These are phyloP conservation scores for Stylophora pistillata DNA, from an alignment of 64 coral and sea anemone genomes.

Conservation along the genomic window DNA sequence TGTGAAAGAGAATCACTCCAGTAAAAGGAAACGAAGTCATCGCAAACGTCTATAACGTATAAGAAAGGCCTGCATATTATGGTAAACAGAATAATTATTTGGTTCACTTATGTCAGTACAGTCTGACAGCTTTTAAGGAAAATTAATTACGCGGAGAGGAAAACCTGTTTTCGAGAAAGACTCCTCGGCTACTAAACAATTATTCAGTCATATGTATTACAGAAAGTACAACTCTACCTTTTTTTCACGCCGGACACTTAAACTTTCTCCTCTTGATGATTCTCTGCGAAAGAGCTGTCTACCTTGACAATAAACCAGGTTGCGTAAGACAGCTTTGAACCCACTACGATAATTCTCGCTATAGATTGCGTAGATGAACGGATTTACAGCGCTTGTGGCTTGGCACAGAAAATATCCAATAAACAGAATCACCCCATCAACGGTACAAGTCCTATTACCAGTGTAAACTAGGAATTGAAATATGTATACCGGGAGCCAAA, in stretches of 20 bases:
- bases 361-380: conserved; percentile 49
- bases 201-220: background rate
- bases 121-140: no score
- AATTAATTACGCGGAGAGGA: no score
- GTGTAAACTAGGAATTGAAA: conserved; percentile 24
- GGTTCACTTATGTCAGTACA: no score
- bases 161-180: no score
- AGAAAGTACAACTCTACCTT: background rate
- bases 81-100: no score
- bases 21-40: no score
- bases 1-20: no score
- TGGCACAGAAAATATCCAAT: conserved; percentile 70
- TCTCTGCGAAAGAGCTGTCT: background rate
- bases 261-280: background rate
- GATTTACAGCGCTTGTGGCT: conserved; percentile 51
- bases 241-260: background rate
- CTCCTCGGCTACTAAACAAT: no score
- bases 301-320: background rate
- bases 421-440: conserved; percentile 22
- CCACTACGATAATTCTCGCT: conserved; percentile 53
- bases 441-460: background rate
- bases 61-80: no score
- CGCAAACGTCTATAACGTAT: no score
- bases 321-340: background rate
- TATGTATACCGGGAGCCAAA: conserved; percentile 59